Evolutionary conservation across 2,888 invertebrate genomes (phyloP).

Genomic region (Coleophora deauratella): DNA sequence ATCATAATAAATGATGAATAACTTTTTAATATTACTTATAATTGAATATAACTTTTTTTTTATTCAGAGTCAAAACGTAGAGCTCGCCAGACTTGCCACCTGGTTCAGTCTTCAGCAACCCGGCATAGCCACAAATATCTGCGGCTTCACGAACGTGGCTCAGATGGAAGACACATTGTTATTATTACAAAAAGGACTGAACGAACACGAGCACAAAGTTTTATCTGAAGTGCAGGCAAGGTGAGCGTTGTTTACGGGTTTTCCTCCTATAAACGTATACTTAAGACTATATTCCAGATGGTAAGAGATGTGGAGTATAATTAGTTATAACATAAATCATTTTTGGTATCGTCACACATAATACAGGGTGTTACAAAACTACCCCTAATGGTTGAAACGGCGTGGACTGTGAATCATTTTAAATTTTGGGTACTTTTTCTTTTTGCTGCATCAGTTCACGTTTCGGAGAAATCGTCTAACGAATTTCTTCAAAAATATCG

Average conservation of each 20-base stretch:
- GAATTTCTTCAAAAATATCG: no score
- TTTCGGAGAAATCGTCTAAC: no score
- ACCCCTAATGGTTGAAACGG: no score
- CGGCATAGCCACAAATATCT: slow-evolving; percentile 79
- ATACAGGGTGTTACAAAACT: no score
- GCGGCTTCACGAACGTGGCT: slow-evolving; percentile 82
- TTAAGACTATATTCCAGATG: neutral
- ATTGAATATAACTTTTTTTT: no score
- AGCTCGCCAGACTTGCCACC: slow-evolving; percentile 82
- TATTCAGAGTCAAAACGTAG: slow-evolving; percentile 69
- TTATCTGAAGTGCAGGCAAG: slow-evolving; percentile 76
- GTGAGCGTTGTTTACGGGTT: slow-evolving; percentile 61
- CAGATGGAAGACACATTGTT: slow-evolving; percentile 78
- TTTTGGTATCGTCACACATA: no score
- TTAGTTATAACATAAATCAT: neutral
- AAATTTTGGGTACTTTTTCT: no score
- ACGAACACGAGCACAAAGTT: slow-evolving; percentile 76
- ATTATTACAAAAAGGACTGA: slow-evolving; percentile 77
- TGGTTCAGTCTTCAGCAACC: slow-evolving; percentile 77
- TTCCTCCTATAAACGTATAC: neutral
- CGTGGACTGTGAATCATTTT: no score
- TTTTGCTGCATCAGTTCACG: no score
- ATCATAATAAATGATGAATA: no score
- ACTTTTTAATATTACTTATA: no score
- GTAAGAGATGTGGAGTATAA: neutral